Evolutionary conservation across 2,888 invertebrate species (phyloP), one percentile per base, ranked within the genome.

Genomic region (Strigamia crassipes): DNA sequence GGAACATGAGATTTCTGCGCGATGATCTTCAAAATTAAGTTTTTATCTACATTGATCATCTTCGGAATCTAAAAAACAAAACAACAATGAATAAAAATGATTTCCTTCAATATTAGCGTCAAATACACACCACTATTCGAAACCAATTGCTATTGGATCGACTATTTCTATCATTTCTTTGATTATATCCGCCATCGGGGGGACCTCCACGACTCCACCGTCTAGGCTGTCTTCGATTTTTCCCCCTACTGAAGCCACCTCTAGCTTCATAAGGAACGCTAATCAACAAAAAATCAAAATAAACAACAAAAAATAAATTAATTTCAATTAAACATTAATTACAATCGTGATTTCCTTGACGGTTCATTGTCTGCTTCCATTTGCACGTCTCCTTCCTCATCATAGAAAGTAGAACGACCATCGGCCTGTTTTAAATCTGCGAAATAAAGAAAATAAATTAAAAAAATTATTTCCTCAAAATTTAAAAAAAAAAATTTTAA

Each of bases 101-200:
- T n/a, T n/a, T 9, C 1, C 15, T 15, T 27, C 12, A 3, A 31
- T 15, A 0, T 73, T 15, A 66, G 8, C 5, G 2, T 73, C 13
- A 73, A 73, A 73, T 13, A 66, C 73, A 15, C 13, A 73, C 73
- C 73, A 73, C 73, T 15, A 73, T 73, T 27, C 73, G 27, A 73
- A 73, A 73, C 73, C 73, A 73, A 73, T 31, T 73, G 13, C 15
- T 27, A 73, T 73, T 73, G 10, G 73, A 27, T 12, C 73, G 73
- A 73, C 73, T 73, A 15, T 12, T 23, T 23, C 73, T 23, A n/a
- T 73, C 73, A 31, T 73, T 73, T 73, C 73, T 73, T 31, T 73
- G 73, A 73, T 73, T 73, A 27, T 27, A 73, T 31, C 73, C 73
- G 5, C 73, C 73, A 10, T 73, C 23, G 4, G 27, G 27, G 4